Evolutionary conservation across 2,797 vertebrate species (phyloP).

Genomic region (Alectoris magna): DNA sequence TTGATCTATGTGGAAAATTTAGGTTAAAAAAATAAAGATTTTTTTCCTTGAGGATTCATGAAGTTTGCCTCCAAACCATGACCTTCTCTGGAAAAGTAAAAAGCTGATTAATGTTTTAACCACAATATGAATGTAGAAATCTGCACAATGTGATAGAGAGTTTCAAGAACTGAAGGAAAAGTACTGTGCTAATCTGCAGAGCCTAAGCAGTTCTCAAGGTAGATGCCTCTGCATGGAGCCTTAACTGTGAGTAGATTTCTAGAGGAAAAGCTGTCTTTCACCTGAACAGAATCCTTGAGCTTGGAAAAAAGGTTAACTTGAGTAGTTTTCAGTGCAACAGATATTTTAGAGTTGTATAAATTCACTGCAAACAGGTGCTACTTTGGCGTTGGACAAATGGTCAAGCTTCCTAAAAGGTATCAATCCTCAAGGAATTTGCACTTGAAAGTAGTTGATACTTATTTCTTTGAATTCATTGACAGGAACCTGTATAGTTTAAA

Average conservation of each 20-base stretch:
- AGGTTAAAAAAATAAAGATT: too few species aligned
- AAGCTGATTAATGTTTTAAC: background rate
- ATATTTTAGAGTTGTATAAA: background rate
- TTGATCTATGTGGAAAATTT: background rate
- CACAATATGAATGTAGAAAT: fast-evolving
- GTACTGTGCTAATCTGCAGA: background rate
- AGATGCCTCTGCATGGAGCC: background rate
- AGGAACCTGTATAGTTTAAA: background rate
- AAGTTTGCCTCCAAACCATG: background rate
- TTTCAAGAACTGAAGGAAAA: background rate
- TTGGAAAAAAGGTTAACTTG: background rate
- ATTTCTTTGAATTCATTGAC: background rate
- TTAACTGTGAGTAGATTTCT: background rate
- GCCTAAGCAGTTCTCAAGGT: background rate
- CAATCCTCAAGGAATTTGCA: background rate
- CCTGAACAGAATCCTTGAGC: background rate
- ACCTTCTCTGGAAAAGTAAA: background rate
- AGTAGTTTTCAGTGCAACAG: background rate
- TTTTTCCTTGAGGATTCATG: background rate
- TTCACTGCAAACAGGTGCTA: background rate
- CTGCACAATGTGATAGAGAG: fast-evolving
- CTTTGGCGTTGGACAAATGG: background rate
- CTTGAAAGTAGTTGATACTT: background rate
- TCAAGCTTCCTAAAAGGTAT: background rate
- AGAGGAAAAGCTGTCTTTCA: background rate